These are phyloP conservation scores for Oryzias woworae DNA, from an alignment of 2,113 vertebrate genomes.

Conservation along the genomic window DNA sequence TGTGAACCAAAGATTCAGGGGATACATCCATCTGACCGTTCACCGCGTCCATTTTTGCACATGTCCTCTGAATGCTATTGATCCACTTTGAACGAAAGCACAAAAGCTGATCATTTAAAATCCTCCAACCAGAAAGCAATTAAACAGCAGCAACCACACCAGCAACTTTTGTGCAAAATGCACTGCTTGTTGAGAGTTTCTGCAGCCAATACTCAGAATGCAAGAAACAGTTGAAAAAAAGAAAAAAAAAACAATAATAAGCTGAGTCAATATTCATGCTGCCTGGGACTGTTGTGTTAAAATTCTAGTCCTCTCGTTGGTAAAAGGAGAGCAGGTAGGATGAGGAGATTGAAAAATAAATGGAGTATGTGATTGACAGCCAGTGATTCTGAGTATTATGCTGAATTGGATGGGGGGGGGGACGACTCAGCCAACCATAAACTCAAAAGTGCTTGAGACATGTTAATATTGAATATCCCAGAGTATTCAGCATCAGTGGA, in stretches of 20 bases:
- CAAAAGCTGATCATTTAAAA: neutral
- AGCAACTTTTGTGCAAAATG: neutral
- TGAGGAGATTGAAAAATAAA: conserved; percentile 69
- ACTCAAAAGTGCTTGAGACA: conserved; percentile 20
- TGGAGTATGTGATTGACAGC: conserved; percentile 67
- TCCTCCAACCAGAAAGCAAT: neutral
- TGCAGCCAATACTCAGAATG: too few species aligned
- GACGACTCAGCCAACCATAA: conserved; percentile 39
- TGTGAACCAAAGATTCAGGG: too few species aligned
- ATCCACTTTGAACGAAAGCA: neutral
- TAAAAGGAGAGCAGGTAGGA: conserved; percentile 17
- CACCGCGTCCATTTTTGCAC: too few species aligned
- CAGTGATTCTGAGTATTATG: conserved; percentile 60
- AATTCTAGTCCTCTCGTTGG: conserved; percentile 33
- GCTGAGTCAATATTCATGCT: conserved; percentile 38
- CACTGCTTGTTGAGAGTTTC: too few species aligned
- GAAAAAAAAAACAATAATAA: neutral
- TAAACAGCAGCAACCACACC: neutral
- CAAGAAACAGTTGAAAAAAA: too few species aligned
- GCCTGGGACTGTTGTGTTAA: conserved; percentile 19
- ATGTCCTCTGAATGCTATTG: neutral
- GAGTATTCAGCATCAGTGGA: conserved; percentile 18
- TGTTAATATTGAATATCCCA: conserved; percentile 57
- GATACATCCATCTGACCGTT: too few species aligned
- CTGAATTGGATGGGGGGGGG: conserved; percentile 53